A percentile compares a stretch with the other conserved stretches of the same genome.
Conservation (phyloP, 2,888 invertebrate species). For the Drosophila mulleri region DNA sequence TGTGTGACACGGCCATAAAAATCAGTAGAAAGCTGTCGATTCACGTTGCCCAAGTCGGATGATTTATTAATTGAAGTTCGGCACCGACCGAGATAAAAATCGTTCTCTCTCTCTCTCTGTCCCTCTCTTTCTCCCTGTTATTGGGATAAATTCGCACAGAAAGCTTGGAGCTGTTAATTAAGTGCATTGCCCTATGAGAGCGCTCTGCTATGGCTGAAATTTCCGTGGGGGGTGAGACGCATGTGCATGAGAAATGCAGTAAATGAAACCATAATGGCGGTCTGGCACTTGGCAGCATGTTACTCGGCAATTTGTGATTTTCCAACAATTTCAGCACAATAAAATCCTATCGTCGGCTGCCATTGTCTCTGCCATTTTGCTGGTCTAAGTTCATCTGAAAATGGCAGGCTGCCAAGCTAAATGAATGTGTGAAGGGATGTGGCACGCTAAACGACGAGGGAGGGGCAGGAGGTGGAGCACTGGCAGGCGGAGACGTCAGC, state of each 20-base stretch:
- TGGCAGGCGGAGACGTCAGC: constrained; percentile 28
- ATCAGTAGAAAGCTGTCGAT: constrained; percentile 54
- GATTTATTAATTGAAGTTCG: constrained; percentile 63
- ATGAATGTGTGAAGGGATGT: constrained; percentile 1
- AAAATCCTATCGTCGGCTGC: constrained; percentile 63
- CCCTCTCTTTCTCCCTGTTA: background rate
- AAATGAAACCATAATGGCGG: constrained; percentile 32
- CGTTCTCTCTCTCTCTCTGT: background rate
- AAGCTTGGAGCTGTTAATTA: constrained; percentile 34
- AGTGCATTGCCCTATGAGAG: constrained; percentile 35
- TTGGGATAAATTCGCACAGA: constrained; percentile 2
- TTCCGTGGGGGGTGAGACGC: background rate
- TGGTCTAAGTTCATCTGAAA: constrained; percentile 24
- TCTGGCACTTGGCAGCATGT: constrained; percentile 22
- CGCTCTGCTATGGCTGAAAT: constrained; percentile 5
- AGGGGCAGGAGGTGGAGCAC: background rate
- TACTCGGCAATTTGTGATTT: constrained; percentile 63
- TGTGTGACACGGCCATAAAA: constrained; percentile 50
- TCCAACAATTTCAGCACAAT: constrained; percentile 68
- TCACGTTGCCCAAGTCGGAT: constrained; percentile 41
- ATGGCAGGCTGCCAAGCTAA: constrained; percentile 70
- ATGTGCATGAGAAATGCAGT: constrained; percentile 25
- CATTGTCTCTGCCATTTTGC: constrained; percentile 39
- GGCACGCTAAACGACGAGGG: background rate
- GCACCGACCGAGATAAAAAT: constrained; percentile 30